These are phyloP conservation scores for Crambe crambe DNA, from an alignment of 37 sponge, comb jelly and placozoan species.

Conservation along the genomic window DNA sequence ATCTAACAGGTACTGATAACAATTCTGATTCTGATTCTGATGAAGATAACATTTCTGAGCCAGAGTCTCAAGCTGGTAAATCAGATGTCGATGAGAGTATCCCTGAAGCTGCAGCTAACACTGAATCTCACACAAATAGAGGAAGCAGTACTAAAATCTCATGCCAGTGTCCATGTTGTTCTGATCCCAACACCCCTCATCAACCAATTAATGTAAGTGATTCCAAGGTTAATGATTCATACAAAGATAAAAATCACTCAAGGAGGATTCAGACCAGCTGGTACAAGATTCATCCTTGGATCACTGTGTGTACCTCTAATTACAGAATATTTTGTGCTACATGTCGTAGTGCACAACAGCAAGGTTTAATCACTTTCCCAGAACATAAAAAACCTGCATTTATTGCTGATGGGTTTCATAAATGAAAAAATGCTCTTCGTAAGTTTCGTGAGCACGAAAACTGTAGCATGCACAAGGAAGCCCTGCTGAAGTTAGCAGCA, in stretches of 20 bases:
- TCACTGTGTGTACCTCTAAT: slow-evolving; percentile 38
- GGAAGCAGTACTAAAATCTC: no score
- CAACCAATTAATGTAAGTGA: slow-evolving; percentile 33
- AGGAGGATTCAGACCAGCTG: slow-evolving; percentile 49
- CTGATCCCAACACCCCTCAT: slow-evolving; percentile 1
- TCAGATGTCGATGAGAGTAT: no score
- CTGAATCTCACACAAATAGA: no score
- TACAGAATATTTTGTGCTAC: slow-evolving; percentile 43
- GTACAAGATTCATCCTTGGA: slow-evolving; percentile 54
- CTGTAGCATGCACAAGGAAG: slow-evolving; percentile 16
- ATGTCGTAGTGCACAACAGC: slow-evolving; percentile 7
- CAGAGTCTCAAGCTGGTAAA: no score
- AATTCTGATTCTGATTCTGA: no score
- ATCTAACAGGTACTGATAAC: no score
- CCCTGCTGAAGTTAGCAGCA: background rate
- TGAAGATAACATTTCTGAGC: no score
- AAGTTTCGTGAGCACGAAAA: slow-evolving; percentile 33
- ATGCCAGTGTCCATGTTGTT: slow-evolving; percentile 33
- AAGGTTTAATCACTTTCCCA: slow-evolving; percentile 21
- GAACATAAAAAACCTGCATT: slow-evolving; percentile 9
- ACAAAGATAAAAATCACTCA: background rate
- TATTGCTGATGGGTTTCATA: slow-evolving; percentile 23
- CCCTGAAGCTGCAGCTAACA: no score
- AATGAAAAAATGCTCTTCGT: slow-evolving; percentile 50
- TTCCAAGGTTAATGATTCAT: background rate